Evolutionary conservation across 2,797 vertebrate species (phyloP).

Genomic region (Heteromormyrus szaboi): DNA sequence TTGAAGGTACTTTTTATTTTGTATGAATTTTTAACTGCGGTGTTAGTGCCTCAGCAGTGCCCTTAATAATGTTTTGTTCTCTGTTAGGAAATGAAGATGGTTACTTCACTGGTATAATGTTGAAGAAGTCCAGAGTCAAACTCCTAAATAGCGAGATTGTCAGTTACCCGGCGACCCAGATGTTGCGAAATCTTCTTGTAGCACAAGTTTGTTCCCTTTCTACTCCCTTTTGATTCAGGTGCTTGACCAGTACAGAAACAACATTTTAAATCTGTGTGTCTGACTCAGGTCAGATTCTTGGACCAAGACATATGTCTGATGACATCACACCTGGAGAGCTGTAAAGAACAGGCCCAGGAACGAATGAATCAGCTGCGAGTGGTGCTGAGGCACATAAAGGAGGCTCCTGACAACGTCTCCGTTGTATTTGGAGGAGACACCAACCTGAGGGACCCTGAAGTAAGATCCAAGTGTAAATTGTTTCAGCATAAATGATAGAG

Average conservation of each 20-base stretch:
- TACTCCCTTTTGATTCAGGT: not conserved
- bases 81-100: conserved; percentile 68
- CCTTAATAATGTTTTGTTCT: conserved; percentile 1
- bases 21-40: not conserved
- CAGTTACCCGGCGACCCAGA: conserved; percentile 74
- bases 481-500: not conserved
- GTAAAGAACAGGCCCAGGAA: conserved; percentile 71
- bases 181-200: conserved; percentile 90
- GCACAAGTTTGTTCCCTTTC: conserved; percentile 67
- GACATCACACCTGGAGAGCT: conserved; percentile 95
- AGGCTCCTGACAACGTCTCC: conserved; percentile 65
- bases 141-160: conserved; percentile 74
- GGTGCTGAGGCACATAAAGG: conserved; percentile 66
- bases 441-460: conserved; percentile 86
- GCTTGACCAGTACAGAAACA: not conserved
- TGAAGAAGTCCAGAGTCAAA: conserved; percentile 82
- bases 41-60: not conserved
- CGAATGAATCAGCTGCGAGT: conserved; percentile 73
- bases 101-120: conserved; percentile 87
- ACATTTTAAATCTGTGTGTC: not conserved
- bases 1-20: conserved; percentile 68
- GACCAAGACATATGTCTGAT: conserved; percentile 78
- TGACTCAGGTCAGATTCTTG: conserved; percentile 65
- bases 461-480: conserved; percentile 38
- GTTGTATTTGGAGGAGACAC: conserved; percentile 93